phyloP scores from a whole-genome alignment of 2,797 vertebrate genomes.

The Distichodus sexfasciatus region DNA sequence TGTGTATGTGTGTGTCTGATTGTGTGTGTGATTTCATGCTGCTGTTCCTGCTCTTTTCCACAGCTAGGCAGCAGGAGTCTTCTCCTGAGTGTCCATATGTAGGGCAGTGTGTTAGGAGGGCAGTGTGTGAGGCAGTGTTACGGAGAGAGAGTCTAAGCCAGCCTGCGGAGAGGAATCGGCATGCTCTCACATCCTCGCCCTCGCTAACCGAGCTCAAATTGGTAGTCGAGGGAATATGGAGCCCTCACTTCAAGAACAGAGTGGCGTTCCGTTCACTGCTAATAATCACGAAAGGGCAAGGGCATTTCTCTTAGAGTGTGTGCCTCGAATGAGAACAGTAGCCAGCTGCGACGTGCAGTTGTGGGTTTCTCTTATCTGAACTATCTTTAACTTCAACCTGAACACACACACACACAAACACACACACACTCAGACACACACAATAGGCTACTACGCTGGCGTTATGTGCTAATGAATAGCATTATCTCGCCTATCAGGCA shows the following conservation, averaged over 20 bases:
- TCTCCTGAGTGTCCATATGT: conserved; percentile 63
- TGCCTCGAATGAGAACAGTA: conserved; percentile 26
- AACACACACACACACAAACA: conserved; percentile 58
- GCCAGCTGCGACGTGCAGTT: conserved; percentile 1
- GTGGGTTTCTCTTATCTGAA: conserved; percentile 9
- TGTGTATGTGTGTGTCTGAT: conserved; percentile 9
- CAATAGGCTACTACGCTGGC: conserved; percentile 51
- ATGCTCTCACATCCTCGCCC: conserved; percentile 63
- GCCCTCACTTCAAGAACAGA: conserved; percentile 58
- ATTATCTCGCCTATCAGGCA: conserved; percentile 60
- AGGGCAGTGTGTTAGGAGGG: conserved; percentile 73
- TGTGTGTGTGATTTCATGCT: conserved; percentile 21
- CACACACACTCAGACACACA: conserved; percentile 51
- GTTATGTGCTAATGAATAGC: conserved; percentile 66
- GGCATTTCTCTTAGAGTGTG: conserved; percentile 33
- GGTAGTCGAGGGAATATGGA: conserved; percentile 72
- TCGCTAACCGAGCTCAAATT: conserved; percentile 65
- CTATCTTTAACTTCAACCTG: conserved; percentile 12
- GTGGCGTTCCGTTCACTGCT: conserved; percentile 59
- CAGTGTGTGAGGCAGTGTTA: conserved; percentile 35
- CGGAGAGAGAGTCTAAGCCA: conserved; percentile 38
- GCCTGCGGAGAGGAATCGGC: conserved; percentile 34
- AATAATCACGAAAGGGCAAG: conserved; percentile 44
- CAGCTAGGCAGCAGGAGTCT: conserved; percentile 53
- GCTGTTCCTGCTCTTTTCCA: conserved; percentile 10